Evolutionary conservation across 2,797 vertebrate genomes (phyloP), one percentile per base, ranked within the genome.

Genomic region (Kryptolebias ocellatus): DNA sequence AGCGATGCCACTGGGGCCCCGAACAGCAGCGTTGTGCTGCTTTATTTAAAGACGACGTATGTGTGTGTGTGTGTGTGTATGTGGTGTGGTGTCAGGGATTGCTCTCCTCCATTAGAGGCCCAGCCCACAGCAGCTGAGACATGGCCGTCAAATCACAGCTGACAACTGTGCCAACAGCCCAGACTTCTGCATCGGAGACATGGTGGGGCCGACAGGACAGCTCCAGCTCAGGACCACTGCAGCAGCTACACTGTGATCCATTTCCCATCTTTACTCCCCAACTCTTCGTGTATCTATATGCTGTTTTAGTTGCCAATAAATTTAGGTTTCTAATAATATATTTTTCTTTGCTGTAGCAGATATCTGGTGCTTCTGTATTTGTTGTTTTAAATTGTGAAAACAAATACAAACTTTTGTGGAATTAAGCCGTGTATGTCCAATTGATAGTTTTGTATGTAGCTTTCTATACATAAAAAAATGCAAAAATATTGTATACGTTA

Each of bases 91-190:
- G 83, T 83, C 86, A 79, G 85, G 87, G 80, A 85, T 81, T 81
- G 73, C 83, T 84, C 78, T 69, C 24, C 34, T 78, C 83, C 78
- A 86, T 85, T 87, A 83, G 73, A 82, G 80, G 85, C 86, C 86
- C 93, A 76, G 91, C 92, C 89, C 84, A 85, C 75, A 91, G 94
- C 96, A 97, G 96, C 96, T 97, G 96, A 94, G 90, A 81, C 81
- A 86, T 86, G 90, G 50, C 79, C 72, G 59, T 90, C 87, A 83
- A 70, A 82, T 87, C 90, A 88, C 84, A 89, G 87, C 90, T 93
- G 92, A 95, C 95, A 95, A 95, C 94, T 96, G 95, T 70, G 82
- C 86, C 80, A 88, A 87, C 68, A 86, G 76, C 79, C 28, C 12
- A 6, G 70, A 68, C 88, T 76, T 29, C 72, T 70, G 75, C 72